phyloP scores from a whole-genome alignment of 1,140 invertebrate genomes.

The Heliconius nattereri region DNA sequence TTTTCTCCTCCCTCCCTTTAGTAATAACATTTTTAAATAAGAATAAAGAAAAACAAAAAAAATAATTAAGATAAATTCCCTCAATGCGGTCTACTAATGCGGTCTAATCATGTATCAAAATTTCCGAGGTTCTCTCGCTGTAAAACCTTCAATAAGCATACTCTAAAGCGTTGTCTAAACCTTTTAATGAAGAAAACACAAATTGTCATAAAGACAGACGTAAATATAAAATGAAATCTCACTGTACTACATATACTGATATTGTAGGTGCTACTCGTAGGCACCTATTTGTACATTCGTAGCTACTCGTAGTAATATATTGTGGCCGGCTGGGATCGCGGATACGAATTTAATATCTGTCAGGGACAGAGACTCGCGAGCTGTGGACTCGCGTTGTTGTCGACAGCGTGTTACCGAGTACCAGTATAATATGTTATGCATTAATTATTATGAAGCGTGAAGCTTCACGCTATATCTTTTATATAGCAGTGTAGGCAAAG shows the following conservation, averaged over 20 bases:
- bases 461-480: not conserved
- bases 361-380: slow-evolving; percentile 57
- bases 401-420: not conserved
- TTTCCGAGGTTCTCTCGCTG: too few relatives aligned
- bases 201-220: not conserved
- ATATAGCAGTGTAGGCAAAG: too few relatives aligned
- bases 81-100: too few relatives aligned
- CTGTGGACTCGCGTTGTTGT: slow-evolving; percentile 25
- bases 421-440: not conserved
- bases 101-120: too few relatives aligned
- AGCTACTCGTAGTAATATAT: slow-evolving; percentile 52
- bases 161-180: too few relatives aligned
- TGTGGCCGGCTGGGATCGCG: slow-evolving; percentile 66
- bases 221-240: slow-evolving; percentile 38
- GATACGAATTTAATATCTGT: slow-evolving; percentile 76
- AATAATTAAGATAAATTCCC: too few relatives aligned
- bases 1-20: too few relatives aligned
- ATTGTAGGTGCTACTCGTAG: not conserved
- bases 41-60: too few relatives aligned
- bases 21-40: too few relatives aligned
- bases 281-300: slow-evolving; percentile 38
- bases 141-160: too few relatives aligned
- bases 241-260: slow-evolving; percentile 19
- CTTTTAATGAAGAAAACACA: too few relatives aligned
- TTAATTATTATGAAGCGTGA: not conserved